Evolutionary conservation across 2,888 invertebrate species (phyloP).

Genomic region (Eurois occulta): DNA sequence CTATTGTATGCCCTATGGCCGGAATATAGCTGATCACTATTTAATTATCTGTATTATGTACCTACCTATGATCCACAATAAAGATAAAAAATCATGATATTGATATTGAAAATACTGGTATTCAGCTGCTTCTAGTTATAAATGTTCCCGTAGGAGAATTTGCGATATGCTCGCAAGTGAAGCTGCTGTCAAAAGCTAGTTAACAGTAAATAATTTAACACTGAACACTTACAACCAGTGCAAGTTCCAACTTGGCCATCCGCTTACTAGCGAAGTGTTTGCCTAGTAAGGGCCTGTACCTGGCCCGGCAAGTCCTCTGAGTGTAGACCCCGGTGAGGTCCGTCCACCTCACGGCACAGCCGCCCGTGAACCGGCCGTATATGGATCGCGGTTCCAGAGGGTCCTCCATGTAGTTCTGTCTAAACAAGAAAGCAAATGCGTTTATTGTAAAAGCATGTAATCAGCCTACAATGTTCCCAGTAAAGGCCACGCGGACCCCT

Average conservation of each 20-base stretch:
- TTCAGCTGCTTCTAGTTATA: too few species aligned
- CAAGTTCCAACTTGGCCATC: conserved; percentile 60
- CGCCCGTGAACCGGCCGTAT: conserved; percentile 83
- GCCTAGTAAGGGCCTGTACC: conserved; percentile 74
- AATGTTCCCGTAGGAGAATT: too few species aligned
- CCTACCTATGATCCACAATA: too few species aligned
- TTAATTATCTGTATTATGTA: too few species aligned
- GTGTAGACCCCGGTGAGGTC: conserved; percentile 82
- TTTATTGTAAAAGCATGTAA: not conserved
- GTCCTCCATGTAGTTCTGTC: conserved; percentile 69
- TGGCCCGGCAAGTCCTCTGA: conserved; percentile 80
- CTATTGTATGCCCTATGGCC: too few species aligned
- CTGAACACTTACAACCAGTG: conserved; percentile 42
- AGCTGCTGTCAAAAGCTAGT: not conserved
- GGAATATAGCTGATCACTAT: too few species aligned
- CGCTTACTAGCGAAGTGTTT: conserved; percentile 77
- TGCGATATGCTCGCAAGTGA: not conserved
- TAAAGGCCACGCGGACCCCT: too few species aligned
- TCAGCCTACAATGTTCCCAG: too few species aligned
- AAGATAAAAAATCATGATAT: too few species aligned
- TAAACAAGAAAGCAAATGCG: conserved; percentile 42
- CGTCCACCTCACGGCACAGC: conserved; percentile 82
- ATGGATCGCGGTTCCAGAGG: conserved; percentile 71
- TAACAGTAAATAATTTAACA: not conserved
- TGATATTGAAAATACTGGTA: too few species aligned